Base-by-base conservation (phyloP, 2,888 invertebrate species). In the Rhodophaea formosa region DNA sequence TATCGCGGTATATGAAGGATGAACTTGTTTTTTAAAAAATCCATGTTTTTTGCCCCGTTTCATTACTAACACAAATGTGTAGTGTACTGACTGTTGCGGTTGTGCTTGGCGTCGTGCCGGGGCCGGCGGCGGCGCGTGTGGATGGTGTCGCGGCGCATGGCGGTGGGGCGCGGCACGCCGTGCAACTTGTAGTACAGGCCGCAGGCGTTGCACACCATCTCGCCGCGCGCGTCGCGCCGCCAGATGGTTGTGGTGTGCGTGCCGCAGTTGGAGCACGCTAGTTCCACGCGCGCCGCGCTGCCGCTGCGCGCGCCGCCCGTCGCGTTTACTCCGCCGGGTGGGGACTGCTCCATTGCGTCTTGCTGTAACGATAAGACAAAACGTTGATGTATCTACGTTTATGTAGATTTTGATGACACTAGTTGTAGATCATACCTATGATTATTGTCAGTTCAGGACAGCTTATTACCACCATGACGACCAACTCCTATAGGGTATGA, bases 161-260 rank as follows among this genome's bases (percentile, higher is more conserved):
- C 97, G 70, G 97, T 94, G 23, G 98, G 98, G 61, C 98, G 93
- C 85, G 97, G 97, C 56, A 98, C 95, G 65, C 97, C 97, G 88
- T 99, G 99, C 69, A 99, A 93, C 90, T 99, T 99, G 92, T 95
- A 99, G 92, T 99, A 99, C 42, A 99, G 93, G 0, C 99, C 99
- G 84, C 99, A 99, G 44, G 99, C 99, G 90, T 99, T 99, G 90
- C 99, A 99, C 60, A 99, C 99, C 93, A 99, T 98, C 92, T 99
- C 98, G 1, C 99, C 99, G 75, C 97, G 95, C 75, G 97, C 94
- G 90, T 99, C 99, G 70, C 99, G 93, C 74, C 99, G 93, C 99
- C 99, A 99, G 65, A 99, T 96, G 0, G 99, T 99, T 59, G 99
- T 99, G 43, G 97, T 98, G 82, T 96, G 95, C n/a, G 99, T 99